Conservation (phyloP, 2,888 invertebrate species). For the Pseudanteris insignis region DNA sequence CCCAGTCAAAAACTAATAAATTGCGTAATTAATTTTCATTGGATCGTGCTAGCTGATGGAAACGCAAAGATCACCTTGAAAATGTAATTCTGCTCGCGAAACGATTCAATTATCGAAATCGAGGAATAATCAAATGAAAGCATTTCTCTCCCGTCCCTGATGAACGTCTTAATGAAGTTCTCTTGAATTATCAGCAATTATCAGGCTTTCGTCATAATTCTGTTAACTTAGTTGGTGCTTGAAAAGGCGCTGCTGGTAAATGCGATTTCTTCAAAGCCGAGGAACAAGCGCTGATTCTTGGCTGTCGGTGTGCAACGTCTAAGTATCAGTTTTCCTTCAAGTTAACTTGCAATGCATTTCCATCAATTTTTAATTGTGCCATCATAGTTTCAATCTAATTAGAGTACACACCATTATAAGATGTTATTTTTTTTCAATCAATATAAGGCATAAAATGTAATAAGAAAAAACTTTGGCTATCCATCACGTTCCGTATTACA, state of each 20-base stretch:
- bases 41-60: neutral
- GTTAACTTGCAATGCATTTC: conserved; percentile 3
- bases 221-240: conserved; percentile 60
- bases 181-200: conserved; percentile 66
- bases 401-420: no score
- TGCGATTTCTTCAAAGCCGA: conserved; percentile 53
- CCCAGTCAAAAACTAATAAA: neutral
- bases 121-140: conserved; percentile 65
- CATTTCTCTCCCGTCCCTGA: conserved; percentile 61
- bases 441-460: no score
- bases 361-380: conserved; percentile 2
- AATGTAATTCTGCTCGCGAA: conserved; percentile 46
- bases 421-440: no score
- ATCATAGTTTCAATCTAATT: conserved; percentile 8
- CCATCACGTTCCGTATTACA: no score
- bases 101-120: conserved; percentile 62
- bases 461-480: no score
- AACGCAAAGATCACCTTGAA: conserved; percentile 6
- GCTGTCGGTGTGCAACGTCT: conserved; percentile 25
- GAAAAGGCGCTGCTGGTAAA: conserved; percentile 62
- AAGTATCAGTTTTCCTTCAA: conserved; percentile 11
- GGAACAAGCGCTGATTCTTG: conserved; percentile 36
- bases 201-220: conserved; percentile 64
- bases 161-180: conserved; percentile 66
- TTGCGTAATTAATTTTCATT: conserved; percentile 6